These are phyloP conservation scores for Drosophila pachea DNA, from an alignment of 1,140 invertebrate genomes.

Conservation along the genomic window DNA sequence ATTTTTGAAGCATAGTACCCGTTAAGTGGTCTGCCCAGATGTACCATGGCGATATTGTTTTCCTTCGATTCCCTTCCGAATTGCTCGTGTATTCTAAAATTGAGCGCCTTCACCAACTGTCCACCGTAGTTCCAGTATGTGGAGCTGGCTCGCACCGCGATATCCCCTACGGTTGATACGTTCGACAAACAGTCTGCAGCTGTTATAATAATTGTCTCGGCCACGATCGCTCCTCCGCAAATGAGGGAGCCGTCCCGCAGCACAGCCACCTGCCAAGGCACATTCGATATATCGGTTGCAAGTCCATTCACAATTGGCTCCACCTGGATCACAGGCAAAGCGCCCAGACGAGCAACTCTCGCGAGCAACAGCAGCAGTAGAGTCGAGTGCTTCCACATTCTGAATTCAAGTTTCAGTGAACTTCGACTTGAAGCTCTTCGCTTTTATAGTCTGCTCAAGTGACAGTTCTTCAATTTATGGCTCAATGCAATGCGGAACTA, in stretches of 20 bases:
- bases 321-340: neutral
- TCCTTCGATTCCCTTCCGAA: neutral
- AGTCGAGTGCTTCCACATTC: neutral
- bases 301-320: constrained; percentile 1
- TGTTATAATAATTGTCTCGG: neutral
- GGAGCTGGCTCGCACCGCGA: constrained; percentile 2
- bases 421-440: neutral
- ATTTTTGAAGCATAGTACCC: neutral
- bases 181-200: constrained; percentile 5
- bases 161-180: neutral
- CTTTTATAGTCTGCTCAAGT: constrained; percentile 2
- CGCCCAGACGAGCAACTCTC: neutral
- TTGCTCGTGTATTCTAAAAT: neutral
- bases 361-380: neutral
- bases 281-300: neutral
- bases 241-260: neutral
- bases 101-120: neutral
- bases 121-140: constrained; percentile 1
- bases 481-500: neutral
- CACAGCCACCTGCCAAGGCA: constrained; percentile 12
- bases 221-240: constrained; percentile 9
- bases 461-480: neutral
- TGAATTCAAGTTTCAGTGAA: neutral
- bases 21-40: neutral
- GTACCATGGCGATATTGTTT: constrained; percentile 7